Conservation (phyloP, 2,888 invertebrate genomes). For the Parelbella ahira region DNA sequence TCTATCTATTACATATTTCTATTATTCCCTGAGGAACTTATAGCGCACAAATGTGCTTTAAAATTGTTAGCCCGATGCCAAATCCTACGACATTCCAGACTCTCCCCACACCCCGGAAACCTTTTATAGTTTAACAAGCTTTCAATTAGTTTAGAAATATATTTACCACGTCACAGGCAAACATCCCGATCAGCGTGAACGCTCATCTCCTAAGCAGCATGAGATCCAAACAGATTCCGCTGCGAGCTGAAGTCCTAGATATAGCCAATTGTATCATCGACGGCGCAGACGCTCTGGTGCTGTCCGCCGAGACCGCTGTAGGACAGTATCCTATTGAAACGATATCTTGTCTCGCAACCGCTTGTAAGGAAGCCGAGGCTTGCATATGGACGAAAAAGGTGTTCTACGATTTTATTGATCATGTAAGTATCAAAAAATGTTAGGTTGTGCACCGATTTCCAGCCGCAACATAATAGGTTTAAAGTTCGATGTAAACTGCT, state of each 20-base stretch:
- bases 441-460: too few relatives aligned
- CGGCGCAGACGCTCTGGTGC: conserved; percentile 85
- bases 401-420: conserved; percentile 62
- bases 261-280: conserved; percentile 87
- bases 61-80: too few relatives aligned
- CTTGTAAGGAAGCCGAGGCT: conserved; percentile 85
- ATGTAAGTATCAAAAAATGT: too few relatives aligned
- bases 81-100: too few relatives aligned
- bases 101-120: too few relatives aligned
- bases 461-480: too few relatives aligned
- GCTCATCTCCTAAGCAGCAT: conserved; percentile 61
- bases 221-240: conserved; percentile 50
- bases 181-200: conserved; percentile 53
- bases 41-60: too few relatives aligned
- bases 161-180: conserved; percentile 57
- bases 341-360: conserved; percentile 60
- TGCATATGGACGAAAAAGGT: conserved; percentile 80
- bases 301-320: conserved; percentile 85
- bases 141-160: too few relatives aligned
- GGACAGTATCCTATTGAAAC: conserved; percentile 81
- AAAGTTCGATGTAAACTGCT: too few relatives aligned
- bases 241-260: conserved; percentile 83
- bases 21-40: too few relatives aligned
- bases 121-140: too few relatives aligned
- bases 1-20: too few relatives aligned